Evolutionary conservation across 2,113 vertebrate species (phyloP).

Genomic region (Tupaia chinensis): DNA sequence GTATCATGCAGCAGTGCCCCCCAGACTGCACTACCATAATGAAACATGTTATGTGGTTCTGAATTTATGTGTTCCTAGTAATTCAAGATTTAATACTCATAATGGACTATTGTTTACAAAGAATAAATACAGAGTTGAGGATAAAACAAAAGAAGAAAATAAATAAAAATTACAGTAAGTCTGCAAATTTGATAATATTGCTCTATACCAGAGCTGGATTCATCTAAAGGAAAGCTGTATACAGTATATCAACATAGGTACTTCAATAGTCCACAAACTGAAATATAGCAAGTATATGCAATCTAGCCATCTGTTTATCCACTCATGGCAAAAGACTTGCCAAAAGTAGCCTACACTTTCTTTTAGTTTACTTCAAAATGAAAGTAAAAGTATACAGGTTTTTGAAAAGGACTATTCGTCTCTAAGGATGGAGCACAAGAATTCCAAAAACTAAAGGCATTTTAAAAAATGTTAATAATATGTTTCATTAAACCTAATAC

Average conservation of each 20-base stretch:
- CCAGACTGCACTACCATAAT: too few species aligned
- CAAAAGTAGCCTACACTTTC: background rate
- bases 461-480: background rate
- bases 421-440: background rate
- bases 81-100: background rate
- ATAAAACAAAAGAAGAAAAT: background rate
- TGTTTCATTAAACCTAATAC: too few species aligned
- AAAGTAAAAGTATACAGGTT: background rate
- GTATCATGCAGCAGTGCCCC: too few species aligned
- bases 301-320: background rate
- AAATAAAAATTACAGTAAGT: background rate
- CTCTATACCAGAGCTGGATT: background rate
- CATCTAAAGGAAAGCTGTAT: background rate
- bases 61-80: background rate
- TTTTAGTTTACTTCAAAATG: background rate
- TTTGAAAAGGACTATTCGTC: background rate
- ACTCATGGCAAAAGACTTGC: background rate
- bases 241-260: background rate
- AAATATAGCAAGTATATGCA: background rate
- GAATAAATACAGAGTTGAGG: background rate
- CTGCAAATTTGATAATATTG: background rate
- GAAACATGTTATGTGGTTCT: background rate
- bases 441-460: background rate
- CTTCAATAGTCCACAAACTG: background rate
- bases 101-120: background rate